Percentiles rank a stretch among this genome's conserved stretches.
Evolutionary conservation across 2,888 invertebrate species (phyloP).

Genomic region (Monoplex corrugatus): DNA sequence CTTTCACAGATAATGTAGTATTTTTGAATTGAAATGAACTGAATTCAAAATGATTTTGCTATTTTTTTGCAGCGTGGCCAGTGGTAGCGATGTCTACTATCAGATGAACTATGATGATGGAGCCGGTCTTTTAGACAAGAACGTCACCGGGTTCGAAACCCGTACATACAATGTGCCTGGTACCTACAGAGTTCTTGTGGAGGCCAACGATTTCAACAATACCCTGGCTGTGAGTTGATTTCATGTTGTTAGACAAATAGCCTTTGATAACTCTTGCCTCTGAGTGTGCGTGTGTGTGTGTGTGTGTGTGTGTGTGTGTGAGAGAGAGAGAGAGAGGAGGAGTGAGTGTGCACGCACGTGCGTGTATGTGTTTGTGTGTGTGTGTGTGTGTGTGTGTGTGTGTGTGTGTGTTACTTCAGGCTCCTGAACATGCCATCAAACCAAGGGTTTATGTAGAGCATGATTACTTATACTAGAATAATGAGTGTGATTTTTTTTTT

Average conservation of each 20-base stretch:
- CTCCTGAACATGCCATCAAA: too few relatives aligned
- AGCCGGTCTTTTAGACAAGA: conserved; percentile 65
- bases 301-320: too few relatives aligned
- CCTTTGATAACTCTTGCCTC: neutral
- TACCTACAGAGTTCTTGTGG: conserved; percentile 69
- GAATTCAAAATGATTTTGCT: neutral
- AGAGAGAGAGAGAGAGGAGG: too few relatives aligned
- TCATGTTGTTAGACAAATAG: too few relatives aligned
- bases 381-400: neutral
- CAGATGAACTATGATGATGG: conserved; percentile 78
- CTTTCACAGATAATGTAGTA: too few relatives aligned
- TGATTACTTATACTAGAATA: too few relatives aligned
- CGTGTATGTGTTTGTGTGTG: too few relatives aligned
- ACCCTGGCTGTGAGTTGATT: conserved; percentile 69
- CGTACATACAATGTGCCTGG: conserved; percentile 73
- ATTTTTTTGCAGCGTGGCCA: conserved; percentile 38
- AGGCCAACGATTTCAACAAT: conserved; percentile 68
- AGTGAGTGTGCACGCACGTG: too few relatives aligned
- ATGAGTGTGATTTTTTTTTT: too few relatives aligned
- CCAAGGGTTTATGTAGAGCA: too few relatives aligned
- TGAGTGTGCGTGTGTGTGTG: neutral
- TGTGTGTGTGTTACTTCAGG: neutral
- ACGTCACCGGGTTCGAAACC: conserved; percentile 64
- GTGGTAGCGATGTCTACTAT: conserved; percentile 66
- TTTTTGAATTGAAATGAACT: too few relatives aligned